Evolutionary conservation across 1,140 invertebrate species (phyloP), one percentile per base, ranked within the genome.

Genomic region (Zaprionus camerounensis): DNA sequence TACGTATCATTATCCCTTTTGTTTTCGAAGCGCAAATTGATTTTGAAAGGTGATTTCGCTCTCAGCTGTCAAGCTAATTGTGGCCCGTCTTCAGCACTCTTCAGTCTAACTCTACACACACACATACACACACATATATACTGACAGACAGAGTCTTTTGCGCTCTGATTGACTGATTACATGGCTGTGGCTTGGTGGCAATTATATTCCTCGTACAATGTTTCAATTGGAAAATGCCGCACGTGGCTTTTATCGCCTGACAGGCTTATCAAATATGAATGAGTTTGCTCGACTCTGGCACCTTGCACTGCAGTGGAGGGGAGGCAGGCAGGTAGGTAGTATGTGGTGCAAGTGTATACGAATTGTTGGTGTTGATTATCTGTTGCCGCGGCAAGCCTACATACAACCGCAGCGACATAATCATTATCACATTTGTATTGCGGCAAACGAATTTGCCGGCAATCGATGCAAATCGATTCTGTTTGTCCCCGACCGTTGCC

Each of bases 1-100:
- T 78, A 67, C 66, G 64, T 75, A 78, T 83, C 73, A 86, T 86
- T 86, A 87, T 86, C 58, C 69, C 73, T 66, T 83, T 87, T 74
- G 74, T 86, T 80, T 79, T 38, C 51, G 31, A 53, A 49, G 46
- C 41, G 49, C 56, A 88, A 84, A 84, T 88, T 72, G 85, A 78
- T 79, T 73, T 74, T 71, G 78, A 71, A 79, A 59, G 78, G 53
- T 70, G 71, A 67, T 73, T 78, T 73, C 31, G 58, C 65, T 61
- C 67, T 71, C 24, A 56, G 36, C 58, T 76, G 68, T 76, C 73
- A 55, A 59, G 44, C 53, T 72, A 76, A 80, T 72, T 68, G 58
- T 58, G 22, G 38, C 26, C 36, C 28, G 55, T 53, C 46, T 61
- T 41, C 24, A 22, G 56, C 31, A 24, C 17, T 49, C 59, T 31